These are phyloP conservation scores for Corythornis vintsioides DNA, from an alignment of 2,113 vertebrate species.

Conservation along the genomic window DNA sequence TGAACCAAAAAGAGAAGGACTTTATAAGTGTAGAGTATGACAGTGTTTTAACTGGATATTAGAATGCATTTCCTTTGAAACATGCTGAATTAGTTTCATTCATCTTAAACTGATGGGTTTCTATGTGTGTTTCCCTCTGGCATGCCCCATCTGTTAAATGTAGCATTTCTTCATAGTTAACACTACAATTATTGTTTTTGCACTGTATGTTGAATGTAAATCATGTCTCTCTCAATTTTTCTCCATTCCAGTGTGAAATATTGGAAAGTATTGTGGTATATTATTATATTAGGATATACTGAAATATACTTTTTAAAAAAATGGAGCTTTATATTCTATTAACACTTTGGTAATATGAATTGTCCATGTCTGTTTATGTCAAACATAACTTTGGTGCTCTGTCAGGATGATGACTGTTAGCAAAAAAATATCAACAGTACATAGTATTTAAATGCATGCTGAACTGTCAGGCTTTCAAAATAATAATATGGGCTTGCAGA, in stretches of 20 bases:
- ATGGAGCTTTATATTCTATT: background rate
- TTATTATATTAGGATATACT: background rate
- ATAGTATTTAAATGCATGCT: background rate
- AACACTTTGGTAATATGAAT: background rate
- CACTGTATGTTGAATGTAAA: background rate
- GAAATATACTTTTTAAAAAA: background rate
- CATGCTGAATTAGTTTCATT: background rate
- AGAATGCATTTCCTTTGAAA: background rate
- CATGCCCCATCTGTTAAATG: background rate
- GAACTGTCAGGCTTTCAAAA: background rate
- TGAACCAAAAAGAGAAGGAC: background rate
- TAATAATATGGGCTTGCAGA: background rate
- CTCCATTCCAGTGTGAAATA: background rate
- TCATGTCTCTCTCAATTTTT: background rate
- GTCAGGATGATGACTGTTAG: background rate
- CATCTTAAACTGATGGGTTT: background rate
- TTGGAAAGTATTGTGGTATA: background rate
- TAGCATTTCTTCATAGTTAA: background rate
- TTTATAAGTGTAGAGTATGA: background rate
- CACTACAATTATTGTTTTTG: background rate
- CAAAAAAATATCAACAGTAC: background rate
- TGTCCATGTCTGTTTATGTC: background rate
- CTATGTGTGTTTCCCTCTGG: background rate
- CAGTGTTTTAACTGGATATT: background rate
- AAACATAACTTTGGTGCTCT: background rate